Evolutionary conservation across 2,113 vertebrate species (phyloP).

Genomic region (Nipponia nippon): DNA sequence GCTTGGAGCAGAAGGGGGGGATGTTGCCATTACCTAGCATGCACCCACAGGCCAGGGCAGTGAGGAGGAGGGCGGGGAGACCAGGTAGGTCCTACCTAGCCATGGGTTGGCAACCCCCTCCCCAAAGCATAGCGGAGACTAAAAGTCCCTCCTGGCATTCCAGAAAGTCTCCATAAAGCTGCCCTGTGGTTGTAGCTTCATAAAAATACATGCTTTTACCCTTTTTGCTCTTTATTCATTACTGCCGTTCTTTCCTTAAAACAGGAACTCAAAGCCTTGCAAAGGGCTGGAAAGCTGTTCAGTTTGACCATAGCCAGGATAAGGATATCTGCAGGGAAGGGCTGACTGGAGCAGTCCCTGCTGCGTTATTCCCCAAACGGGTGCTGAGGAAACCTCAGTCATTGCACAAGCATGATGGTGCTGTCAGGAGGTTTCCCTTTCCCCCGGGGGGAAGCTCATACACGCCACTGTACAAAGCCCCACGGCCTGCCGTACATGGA

Average conservation of each 20-base stretch:
- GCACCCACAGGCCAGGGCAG: rapidly evolving
- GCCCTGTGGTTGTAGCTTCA: not conserved
- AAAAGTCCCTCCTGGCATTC: not conserved
- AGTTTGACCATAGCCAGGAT: not conserved
- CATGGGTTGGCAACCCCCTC: not conserved
- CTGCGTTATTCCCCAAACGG: not conserved
- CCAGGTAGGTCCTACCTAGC: not conserved
- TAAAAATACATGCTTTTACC: not conserved
- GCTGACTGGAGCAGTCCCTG: not conserved
- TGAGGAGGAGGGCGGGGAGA: not conserved
- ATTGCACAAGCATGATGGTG: not conserved
- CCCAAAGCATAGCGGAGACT: rapidly evolving
- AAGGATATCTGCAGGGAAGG: not conserved
- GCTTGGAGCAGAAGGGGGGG: not conserved
- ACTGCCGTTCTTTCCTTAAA: not conserved
- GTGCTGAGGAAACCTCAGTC: not conserved
- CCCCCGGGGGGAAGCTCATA: rapidly evolving
- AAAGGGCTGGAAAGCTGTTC: not conserved
- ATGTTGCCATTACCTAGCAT: rapidly evolving
- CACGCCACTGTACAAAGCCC: not conserved
- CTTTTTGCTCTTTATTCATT: not conserved
- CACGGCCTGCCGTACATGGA: not conserved
- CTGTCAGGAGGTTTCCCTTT: not conserved
- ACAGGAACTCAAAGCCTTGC: not conserved
- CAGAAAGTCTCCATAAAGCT: not conserved